phyloP scores from a whole-genome alignment of 2,888 invertebrate species.

The Athripsodes cinereus region DNA sequence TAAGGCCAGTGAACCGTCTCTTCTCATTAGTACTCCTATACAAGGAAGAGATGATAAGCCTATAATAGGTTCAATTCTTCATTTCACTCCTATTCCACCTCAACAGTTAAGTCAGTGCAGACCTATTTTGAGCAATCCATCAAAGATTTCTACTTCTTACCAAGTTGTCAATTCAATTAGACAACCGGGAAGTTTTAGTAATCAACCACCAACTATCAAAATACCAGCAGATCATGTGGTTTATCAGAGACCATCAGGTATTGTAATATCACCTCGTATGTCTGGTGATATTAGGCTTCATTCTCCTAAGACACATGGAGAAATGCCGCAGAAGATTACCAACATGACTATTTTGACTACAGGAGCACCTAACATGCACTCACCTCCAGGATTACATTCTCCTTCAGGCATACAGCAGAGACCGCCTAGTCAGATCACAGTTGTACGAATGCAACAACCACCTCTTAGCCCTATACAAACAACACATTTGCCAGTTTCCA shows the following conservation, averaged over 20 bases:
- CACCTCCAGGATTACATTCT: slow-evolving; percentile 37
- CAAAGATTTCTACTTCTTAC: slow-evolving; percentile 40
- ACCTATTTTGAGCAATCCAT: slow-evolving; percentile 36
- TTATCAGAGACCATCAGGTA: slow-evolving; percentile 45
- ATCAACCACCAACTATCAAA: slow-evolving; percentile 61
- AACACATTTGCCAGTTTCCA: slow-evolving; percentile 40
- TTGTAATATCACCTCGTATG: slow-evolving; percentile 44
- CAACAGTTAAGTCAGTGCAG: slow-evolving; percentile 35
- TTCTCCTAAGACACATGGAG: slow-evolving; percentile 43
- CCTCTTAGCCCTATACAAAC: slow-evolving; percentile 44
- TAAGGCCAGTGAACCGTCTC: slow-evolving; percentile 41
- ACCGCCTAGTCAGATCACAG: slow-evolving; percentile 46
- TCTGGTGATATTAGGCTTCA: slow-evolving; percentile 40
- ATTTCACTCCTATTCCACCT: slow-evolving; percentile 39
- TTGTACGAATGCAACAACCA: slow-evolving; percentile 49
- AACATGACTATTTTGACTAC: slow-evolving; percentile 43
- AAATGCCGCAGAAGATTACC: slow-evolving; percentile 40
- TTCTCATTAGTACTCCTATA: slow-evolving; percentile 36
- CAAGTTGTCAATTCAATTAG: slow-evolving; percentile 45
- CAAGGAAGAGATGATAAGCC: slow-evolving; percentile 38
- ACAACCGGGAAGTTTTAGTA: slow-evolving; percentile 40
- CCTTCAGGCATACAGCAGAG: slow-evolving; percentile 41
- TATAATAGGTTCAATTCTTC: slow-evolving; percentile 42
- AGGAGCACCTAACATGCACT: slow-evolving; percentile 39
- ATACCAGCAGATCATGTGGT: slow-evolving; percentile 53